A percentile compares a stretch with the other conserved stretches of the same genome.
These are phyloP conservation scores for Gallirallus australis DNA, from an alignment of 2,797 vertebrate genomes.

Conservation along the genomic window DNA sequence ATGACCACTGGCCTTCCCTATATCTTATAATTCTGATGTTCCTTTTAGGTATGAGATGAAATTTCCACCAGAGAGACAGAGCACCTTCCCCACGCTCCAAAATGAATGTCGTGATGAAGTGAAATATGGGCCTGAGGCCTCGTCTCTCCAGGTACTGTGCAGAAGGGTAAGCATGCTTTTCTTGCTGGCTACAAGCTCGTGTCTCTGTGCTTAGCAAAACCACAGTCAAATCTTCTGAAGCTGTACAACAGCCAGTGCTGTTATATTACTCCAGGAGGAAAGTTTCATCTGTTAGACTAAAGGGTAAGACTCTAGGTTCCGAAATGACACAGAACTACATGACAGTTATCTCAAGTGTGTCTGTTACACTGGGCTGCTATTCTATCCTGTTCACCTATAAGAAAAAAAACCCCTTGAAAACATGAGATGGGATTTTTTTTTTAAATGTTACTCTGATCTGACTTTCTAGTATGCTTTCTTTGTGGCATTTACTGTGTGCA, in stretches of 20 bases:
- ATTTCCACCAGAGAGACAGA: neutral
- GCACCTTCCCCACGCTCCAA: neutral
- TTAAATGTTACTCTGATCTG: neutral
- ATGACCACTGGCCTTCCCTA: neutral
- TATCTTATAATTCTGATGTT: neutral
- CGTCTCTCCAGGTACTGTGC: accelerated
- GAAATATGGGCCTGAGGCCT: neutral
- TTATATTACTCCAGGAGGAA: neutral
- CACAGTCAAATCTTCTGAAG: neutral
- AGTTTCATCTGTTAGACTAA: neutral
- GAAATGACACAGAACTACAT: neutral
- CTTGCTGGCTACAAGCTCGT: accelerated
- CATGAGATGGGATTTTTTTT: neutral
- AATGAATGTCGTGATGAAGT: neutral
- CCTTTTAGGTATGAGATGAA: neutral
- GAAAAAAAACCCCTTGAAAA: neutral
- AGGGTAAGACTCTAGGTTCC: neutral
- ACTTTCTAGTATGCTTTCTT: neutral
- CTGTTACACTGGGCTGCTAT: neutral
- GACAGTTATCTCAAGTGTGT: neutral
- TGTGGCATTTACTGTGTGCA: neutral
- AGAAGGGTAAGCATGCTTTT: neutral
- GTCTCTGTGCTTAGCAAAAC: neutral
- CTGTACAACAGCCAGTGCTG: neutral
- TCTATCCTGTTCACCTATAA: neutral